These are phyloP conservation scores for Cyclophora albipunctata DNA, from an alignment of 2,888 invertebrate genomes.

Conservation along the genomic window DNA sequence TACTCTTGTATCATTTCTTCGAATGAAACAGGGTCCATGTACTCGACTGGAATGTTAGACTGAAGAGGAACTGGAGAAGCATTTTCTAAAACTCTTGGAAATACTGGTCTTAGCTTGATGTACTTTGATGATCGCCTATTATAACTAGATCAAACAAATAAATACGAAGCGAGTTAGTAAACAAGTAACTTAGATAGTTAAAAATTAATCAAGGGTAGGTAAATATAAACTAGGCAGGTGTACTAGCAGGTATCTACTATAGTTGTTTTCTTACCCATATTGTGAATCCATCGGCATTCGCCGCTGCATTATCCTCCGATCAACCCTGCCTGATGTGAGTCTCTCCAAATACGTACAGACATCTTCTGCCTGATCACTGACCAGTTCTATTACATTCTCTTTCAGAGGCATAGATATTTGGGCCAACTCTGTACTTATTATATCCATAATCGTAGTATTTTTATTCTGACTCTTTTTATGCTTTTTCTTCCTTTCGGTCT, in stretches of 20 bases:
- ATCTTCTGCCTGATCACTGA: slow-evolving; percentile 22
- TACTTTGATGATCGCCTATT: slow-evolving; percentile 7
- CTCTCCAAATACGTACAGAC: slow-evolving; percentile 31
- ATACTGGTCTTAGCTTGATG: slow-evolving; percentile 34
- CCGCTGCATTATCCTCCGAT: slow-evolving; percentile 22
- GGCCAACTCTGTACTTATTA: slow-evolving; percentile 48
- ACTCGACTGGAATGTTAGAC: slow-evolving; percentile 34
- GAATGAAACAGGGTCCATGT: slow-evolving; percentile 39
- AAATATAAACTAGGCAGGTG: background rate
- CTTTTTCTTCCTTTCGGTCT: slow-evolving; percentile 37
- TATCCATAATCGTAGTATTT: slow-evolving; percentile 43
- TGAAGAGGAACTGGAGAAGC: slow-evolving; percentile 19
- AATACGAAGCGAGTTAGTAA: no score
- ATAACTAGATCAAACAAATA: background rate
- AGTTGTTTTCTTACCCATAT: slow-evolving; percentile 31
- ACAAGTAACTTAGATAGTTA: background rate
- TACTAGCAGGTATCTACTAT: background rate
- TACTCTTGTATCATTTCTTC: slow-evolving; percentile 28
- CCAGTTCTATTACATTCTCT: slow-evolving; percentile 36
- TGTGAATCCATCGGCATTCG: slow-evolving; percentile 32
- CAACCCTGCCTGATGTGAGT: slow-evolving; percentile 6
- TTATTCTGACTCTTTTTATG: slow-evolving; percentile 32
- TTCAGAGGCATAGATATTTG: slow-evolving; percentile 31
- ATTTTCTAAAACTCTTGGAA: slow-evolving; percentile 47
- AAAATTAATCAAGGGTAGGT: background rate